A percentile compares a stretch with the other conserved stretches of the same genome.
These are phyloP conservation scores for Whitmania pigra DNA, from an alignment of 1,140 invertebrate species.

Conservation along the genomic window DNA sequence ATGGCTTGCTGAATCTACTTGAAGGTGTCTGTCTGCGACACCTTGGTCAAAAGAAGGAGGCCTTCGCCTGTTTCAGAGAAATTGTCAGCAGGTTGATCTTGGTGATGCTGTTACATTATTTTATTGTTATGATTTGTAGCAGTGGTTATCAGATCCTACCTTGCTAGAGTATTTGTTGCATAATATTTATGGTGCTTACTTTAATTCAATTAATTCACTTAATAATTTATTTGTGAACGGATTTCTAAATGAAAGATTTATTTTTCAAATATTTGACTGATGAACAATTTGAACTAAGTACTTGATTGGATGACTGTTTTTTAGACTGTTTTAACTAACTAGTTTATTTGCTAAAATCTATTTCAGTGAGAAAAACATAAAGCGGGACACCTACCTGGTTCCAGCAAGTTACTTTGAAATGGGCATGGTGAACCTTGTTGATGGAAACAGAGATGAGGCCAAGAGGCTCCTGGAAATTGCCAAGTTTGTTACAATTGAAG, in stretches of 20 bases:
- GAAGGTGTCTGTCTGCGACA: conserved; percentile 70
- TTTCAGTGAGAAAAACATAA: conserved; percentile 59
- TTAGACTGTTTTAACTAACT: not conserved
- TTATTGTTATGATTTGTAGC: too few relatives aligned
- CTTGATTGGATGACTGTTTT: too few relatives aligned
- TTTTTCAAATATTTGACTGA: too few relatives aligned
- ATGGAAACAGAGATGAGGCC: conserved; percentile 56
- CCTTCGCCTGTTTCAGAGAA: conserved; percentile 60
- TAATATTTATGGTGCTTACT: too few relatives aligned
- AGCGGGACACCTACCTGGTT: conserved; percentile 68
- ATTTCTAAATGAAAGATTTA: too few relatives aligned
- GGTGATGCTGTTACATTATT: not conserved
- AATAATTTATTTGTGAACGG: too few relatives aligned
- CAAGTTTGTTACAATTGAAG: too few relatives aligned
- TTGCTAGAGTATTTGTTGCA: too few relatives aligned
- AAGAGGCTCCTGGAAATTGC: conserved; percentile 61
- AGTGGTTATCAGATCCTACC: too few relatives aligned
- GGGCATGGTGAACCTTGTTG: conserved; percentile 59
- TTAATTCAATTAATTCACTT: too few relatives aligned
- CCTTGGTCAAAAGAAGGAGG: conserved; percentile 56
- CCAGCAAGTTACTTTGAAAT: conserved; percentile 77
- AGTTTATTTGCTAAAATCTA: conserved; percentile 11
- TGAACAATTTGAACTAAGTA: too few relatives aligned
- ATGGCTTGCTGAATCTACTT: conserved; percentile 59
- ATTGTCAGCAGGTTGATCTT: conserved; percentile 46